phyloP scores from a whole-genome alignment of 2,797 vertebrate genomes.

The Helicolenus hilgendorfi region DNA sequence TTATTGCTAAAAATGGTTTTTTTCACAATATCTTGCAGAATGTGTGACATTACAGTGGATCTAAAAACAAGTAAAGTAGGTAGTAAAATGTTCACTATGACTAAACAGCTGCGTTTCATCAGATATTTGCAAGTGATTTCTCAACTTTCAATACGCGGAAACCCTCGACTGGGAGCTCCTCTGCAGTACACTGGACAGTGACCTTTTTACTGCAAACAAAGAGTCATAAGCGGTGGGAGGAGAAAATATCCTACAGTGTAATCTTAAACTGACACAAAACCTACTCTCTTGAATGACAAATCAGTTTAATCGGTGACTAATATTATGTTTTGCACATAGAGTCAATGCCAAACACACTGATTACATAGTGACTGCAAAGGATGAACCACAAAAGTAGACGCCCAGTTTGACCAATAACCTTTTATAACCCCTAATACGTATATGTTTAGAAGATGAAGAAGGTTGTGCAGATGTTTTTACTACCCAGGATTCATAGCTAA shows the following conservation, averaged over 20 bases:
- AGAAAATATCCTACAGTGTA: background rate
- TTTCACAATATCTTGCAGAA: background rate
- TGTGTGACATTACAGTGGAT: background rate
- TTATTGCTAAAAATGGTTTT: background rate
- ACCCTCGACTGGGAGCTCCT: background rate
- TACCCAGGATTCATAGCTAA: background rate
- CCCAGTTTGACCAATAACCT: background rate
- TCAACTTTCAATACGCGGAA: background rate
- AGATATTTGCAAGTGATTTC: background rate
- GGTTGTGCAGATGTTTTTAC: too few species aligned
- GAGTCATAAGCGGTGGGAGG: background rate
- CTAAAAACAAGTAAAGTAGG: background rate
- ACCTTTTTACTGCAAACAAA: constrained; percentile 35
- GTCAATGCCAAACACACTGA: background rate
- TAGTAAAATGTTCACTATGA: background rate
- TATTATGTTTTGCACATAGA: background rate
- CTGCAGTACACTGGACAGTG: background rate
- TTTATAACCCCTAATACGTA: background rate
- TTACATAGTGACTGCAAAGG: background rate
- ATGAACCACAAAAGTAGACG: background rate
- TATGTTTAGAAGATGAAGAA: background rate
- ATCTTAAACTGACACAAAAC: background rate
- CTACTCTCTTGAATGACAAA: background rate
- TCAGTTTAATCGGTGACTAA: background rate
- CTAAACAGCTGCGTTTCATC: background rate